Percentiles rank a stretch among this genome's conserved stretches.
Evolutionary conservation across 2,888 invertebrate genomes (phyloP).

Genomic region (Apodemia duryi): DNA sequence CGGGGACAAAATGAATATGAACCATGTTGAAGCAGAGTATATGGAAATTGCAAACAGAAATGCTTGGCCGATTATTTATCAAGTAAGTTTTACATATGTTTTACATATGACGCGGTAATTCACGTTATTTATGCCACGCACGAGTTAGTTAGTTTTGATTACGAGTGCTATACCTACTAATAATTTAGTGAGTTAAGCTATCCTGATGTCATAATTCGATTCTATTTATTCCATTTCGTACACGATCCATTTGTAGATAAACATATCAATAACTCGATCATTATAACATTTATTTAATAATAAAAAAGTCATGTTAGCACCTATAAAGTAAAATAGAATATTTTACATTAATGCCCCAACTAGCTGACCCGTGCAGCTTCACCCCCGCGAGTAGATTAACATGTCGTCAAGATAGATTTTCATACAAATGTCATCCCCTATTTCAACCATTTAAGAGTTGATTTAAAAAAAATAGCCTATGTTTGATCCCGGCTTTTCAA

Average conservation of each 20-base stretch:
- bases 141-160: conserved; percentile 29
- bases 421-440: no score
- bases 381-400: no score
- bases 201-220: no score
- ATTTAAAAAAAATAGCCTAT: no score
- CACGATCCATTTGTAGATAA: neutral
- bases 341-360: no score
- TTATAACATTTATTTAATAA: neutral
- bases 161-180: conserved; percentile 14
- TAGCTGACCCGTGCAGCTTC: no score
- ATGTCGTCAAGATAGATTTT: no score
- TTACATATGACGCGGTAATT: conserved; percentile 36
- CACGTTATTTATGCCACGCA: conserved; percentile 48
- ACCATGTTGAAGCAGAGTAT: conserved; percentile 84
- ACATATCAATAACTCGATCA: neutral
- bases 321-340: neutral
- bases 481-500: no score
- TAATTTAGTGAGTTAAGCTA: conserved; percentile 14
- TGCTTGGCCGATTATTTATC: conserved; percentile 85
- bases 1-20: conserved; percentile 43
- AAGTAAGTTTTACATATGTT: conserved; percentile 74
- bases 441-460: no score
- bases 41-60: conserved; percentile 83
- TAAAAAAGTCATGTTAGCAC: neutral
- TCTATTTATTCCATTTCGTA: neutral